phyloP scores from a whole-genome alignment of 2,888 invertebrate species.

The Melipona beecheii region DNA sequence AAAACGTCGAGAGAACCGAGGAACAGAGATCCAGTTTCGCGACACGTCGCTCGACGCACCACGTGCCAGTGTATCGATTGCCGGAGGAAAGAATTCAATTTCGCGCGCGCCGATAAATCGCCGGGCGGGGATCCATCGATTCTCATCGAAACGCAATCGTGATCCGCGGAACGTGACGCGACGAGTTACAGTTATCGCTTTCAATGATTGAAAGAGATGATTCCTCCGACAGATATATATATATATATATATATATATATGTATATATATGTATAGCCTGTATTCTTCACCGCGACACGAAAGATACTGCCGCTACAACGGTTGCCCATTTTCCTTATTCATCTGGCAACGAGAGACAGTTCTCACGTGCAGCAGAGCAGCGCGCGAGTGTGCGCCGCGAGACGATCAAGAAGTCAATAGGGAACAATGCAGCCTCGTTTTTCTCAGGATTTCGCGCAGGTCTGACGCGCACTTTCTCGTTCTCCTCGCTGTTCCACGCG shows the following conservation, averaged over 20 bases:
- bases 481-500: neutral
- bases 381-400: slow-evolving; percentile 36
- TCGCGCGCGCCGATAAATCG: neutral
- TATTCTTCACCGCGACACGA: slow-evolving; percentile 61
- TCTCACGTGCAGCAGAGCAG: slow-evolving; percentile 56
- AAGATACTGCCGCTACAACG: slow-evolving; percentile 64
- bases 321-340: slow-evolving; percentile 70
- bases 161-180: slow-evolving; percentile 30
- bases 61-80: neutral
- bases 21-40: no score
- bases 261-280: slow-evolving; percentile 57
- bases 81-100: neutral
- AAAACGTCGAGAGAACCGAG: neutral
- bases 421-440: slow-evolving; percentile 64
- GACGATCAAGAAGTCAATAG: slow-evolving; percentile 67
- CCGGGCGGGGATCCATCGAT: neutral
- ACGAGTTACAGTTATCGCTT: slow-evolving; percentile 31
- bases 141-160: slow-evolving; percentile 5
- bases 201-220: slow-evolving; percentile 54
- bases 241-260: neutral
- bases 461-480: slow-evolving; percentile 30
- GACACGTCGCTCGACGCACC: no score
- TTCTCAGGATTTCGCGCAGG: slow-evolving; percentile 56
- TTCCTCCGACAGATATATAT: slow-evolving; percentile 1
- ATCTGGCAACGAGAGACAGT: slow-evolving; percentile 61